Base-by-base conservation (phyloP, 64 coral and sea anemone species). In the Montipora sp. region DNA sequence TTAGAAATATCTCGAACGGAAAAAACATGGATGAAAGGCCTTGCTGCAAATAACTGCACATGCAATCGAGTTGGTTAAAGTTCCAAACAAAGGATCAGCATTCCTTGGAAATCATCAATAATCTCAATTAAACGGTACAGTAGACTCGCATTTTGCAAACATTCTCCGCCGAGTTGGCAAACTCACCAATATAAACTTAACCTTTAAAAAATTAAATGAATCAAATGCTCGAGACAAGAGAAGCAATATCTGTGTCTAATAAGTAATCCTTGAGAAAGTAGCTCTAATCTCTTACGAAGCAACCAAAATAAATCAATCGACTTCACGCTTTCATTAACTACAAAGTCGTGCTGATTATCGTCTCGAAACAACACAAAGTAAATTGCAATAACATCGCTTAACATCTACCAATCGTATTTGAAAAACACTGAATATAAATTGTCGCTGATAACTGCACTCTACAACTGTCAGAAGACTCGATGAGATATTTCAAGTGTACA, bases 301-400 rank as follows among this genome's bases (percentile, higher is more conserved):
- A 85, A 67, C 82, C 45, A 85, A 85, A 85, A 85, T 67, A 85
- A 85, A 22, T 85, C 61, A 47, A 65, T 85, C 7, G 43, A 85
- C 65, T 72, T 47, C 15, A 47, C 65, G 82, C 82, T 85, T 85
- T 85, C 75, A 71, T 89, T 87, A 80, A 80, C 66, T 73, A 74
- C 87, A 87, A 93, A 61, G 84, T 83, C 81, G 27, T 45, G 47
- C 83, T 66, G 73, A 68, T 91, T 92, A 87, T 85, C 78, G 87
- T 78, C 63, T 58, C 21, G 89, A 90, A 90, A 94, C 80, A 95
- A 86, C 15, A 76, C 46, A 75, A 85, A 85, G 16, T 59, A 87
- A 91, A 95, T 87, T 81, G 94, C 81, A 86, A 91, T 91, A 92
- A 88, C 89, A 77, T 87, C 80, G 83, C 94, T 95, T 87, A 90